phyloP scores from a whole-genome alignment of 37 sponge, comb jelly and placozoan genomes.

The Beroe ovata region DNA sequence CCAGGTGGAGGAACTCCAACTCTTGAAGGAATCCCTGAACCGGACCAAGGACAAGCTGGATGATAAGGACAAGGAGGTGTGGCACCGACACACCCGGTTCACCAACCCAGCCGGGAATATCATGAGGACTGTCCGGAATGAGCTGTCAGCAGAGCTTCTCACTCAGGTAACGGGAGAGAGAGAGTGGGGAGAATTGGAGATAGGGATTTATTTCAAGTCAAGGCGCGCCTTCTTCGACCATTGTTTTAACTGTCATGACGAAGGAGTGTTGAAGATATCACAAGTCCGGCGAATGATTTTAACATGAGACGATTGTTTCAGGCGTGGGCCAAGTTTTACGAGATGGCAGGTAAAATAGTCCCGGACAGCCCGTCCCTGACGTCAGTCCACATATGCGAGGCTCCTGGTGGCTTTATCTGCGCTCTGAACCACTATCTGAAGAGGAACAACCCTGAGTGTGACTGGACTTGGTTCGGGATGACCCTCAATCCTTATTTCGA shows the following conservation, averaged over 20 bases:
- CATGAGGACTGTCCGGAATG: constrained; percentile 70
- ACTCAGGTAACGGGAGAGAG: constrained; percentile 62
- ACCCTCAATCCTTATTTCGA: constrained; percentile 93
- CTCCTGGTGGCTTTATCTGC: constrained; percentile 85
- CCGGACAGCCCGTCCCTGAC: constrained; percentile 68
- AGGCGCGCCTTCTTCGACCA: too few species aligned
- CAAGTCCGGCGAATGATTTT: too few species aligned
- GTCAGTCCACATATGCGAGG: constrained; percentile 93
- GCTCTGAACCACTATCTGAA: constrained; percentile 90
- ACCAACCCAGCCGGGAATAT: constrained; percentile 80
- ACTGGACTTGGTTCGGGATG: constrained; percentile 87
- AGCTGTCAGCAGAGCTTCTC: constrained; percentile 84
- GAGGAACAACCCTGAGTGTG: constrained; percentile 74
- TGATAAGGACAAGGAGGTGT: constrained; percentile 77
- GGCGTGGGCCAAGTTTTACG: constrained; percentile 88
- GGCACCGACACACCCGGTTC: constrained; percentile 85
- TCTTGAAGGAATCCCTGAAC: constrained; percentile 75
- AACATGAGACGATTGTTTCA: too few species aligned
- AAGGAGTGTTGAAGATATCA: too few species aligned
- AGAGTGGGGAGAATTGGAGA: too few species aligned
- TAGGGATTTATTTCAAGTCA: too few species aligned
- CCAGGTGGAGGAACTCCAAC: constrained; percentile 67
- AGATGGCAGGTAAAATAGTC: constrained; percentile 75
- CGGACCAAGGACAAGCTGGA: constrained; percentile 72
- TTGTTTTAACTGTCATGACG: too few species aligned